phyloP scores from a whole-genome alignment of 2,888 invertebrate species.

The Lasioglossum oenotherae region DNA sequence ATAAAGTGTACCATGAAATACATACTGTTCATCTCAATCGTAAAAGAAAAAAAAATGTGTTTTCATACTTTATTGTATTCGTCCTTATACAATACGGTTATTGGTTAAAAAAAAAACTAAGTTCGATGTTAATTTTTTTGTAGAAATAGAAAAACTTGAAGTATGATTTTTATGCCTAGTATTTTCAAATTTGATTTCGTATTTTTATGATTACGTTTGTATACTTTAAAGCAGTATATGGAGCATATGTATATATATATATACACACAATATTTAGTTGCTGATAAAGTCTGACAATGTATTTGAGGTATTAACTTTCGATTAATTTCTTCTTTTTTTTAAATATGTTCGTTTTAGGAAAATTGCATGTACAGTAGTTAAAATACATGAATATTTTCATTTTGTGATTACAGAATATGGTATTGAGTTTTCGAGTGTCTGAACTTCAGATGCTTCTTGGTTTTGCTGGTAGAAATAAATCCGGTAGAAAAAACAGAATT shows the following conservation, averaged over 20 bases:
- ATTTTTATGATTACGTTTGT: conserved; percentile 32
- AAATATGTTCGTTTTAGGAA: conserved; percentile 1
- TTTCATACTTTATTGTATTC: conserved; percentile 10
- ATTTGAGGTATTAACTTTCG: conserved; percentile 2
- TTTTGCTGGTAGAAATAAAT: conserved; percentile 91
- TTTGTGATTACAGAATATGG: conserved; percentile 83
- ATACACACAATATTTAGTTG: neutral
- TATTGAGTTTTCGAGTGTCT: conserved; percentile 91
- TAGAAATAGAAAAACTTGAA: conserved; percentile 50
- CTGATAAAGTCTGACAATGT: neutral
- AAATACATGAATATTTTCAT: conserved; percentile 34
- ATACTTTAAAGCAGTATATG: neutral
- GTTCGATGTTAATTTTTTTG: conserved; percentile 22
- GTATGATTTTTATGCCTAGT: conserved; percentile 56
- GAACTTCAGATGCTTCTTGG: conserved; percentile 93
- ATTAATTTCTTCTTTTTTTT: neutral
- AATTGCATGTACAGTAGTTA: neutral
- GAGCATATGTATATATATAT: conserved; percentile 4
- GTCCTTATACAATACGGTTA: conserved; percentile 22
- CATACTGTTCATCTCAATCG: neutral
- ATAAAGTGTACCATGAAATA: neutral
- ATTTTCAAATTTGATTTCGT: conserved; percentile 29
- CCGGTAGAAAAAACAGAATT: conserved; percentile 93
- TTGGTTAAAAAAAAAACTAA: conserved; percentile 2
- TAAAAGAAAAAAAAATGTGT: conserved; percentile 3